Evolutionary conservation across 2,113 vertebrate genomes (phyloP).

Genomic region (Copsychus sechellarum): DNA sequence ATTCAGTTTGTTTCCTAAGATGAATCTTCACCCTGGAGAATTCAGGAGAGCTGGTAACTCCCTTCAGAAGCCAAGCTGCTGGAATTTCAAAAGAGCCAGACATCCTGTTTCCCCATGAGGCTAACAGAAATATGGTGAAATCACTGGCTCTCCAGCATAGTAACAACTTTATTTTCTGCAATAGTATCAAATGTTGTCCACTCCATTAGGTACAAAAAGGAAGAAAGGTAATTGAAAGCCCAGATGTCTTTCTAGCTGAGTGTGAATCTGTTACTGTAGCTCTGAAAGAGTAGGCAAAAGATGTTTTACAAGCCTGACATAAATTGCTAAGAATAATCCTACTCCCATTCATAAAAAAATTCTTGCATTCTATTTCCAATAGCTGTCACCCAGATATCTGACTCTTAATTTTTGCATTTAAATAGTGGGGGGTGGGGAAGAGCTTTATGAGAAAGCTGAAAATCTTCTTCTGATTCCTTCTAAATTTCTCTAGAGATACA

Average conservation of each 20-base stretch:
- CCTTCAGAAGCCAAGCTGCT: neutral
- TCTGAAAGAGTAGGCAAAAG: neutral
- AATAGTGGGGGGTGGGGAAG: neutral
- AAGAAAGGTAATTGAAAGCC: neutral
- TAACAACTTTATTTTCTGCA: neutral
- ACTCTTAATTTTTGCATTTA: neutral
- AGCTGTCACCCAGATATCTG: neutral
- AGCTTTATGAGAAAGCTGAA: neutral
- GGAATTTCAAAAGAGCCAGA: neutral
- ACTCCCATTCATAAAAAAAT: neutral
- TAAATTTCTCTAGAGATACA: neutral
- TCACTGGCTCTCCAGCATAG: neutral
- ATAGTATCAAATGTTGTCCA: neutral
- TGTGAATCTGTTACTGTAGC: neutral
- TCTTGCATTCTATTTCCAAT: neutral
- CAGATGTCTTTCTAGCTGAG: neutral
- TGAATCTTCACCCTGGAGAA: neutral
- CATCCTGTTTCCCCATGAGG: neutral
- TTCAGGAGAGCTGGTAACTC: neutral
- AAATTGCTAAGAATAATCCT: neutral
- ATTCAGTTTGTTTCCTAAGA: neutral
- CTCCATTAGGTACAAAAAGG: neutral
- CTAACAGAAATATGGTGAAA: neutral
- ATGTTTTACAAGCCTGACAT: neutral
- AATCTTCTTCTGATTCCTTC: neutral